These are phyloP conservation scores for Papilio polyxenes DNA, from an alignment of 1,140 invertebrate genomes.

Conservation along the genomic window DNA sequence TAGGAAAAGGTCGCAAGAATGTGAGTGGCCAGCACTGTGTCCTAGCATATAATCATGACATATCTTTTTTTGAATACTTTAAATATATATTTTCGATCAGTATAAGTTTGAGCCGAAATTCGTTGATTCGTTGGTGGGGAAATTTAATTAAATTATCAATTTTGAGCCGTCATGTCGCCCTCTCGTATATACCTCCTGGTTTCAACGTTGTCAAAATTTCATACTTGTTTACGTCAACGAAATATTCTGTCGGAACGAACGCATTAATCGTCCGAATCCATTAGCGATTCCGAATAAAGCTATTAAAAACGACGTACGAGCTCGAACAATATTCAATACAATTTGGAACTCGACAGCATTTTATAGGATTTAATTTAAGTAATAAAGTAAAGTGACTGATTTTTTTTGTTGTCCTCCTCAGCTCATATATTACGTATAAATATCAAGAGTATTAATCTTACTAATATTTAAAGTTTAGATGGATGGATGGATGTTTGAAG, in stretches of 20 bases:
- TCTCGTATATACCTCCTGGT: neutral
- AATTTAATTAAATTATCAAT: slow-evolving; percentile 9
- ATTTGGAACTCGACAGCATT: neutral
- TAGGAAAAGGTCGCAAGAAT: no score
- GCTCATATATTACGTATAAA: no score
- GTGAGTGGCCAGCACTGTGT: no score
- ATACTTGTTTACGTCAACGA: neutral
- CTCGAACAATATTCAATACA: neutral
- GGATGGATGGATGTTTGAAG: no score
- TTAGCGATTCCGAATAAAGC: slow-evolving; percentile 9
- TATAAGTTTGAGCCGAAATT: neutral
- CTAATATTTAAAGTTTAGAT: no score
- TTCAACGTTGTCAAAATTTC: neutral
- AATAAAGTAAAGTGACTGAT: no score
- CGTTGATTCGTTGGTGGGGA: neutral
- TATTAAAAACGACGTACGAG: neutral
- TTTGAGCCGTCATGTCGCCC: neutral
- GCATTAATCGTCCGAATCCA: neutral
- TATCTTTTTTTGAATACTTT: neutral
- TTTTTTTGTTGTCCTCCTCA: no score
- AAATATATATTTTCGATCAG: neutral
- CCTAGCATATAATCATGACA: no score
- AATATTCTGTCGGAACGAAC: neutral
- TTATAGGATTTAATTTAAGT: neutral
- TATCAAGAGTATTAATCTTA: no score